Conservation (phyloP, 2,113 vertebrate species). For the Sarotherodon lohbergeri region DNA sequence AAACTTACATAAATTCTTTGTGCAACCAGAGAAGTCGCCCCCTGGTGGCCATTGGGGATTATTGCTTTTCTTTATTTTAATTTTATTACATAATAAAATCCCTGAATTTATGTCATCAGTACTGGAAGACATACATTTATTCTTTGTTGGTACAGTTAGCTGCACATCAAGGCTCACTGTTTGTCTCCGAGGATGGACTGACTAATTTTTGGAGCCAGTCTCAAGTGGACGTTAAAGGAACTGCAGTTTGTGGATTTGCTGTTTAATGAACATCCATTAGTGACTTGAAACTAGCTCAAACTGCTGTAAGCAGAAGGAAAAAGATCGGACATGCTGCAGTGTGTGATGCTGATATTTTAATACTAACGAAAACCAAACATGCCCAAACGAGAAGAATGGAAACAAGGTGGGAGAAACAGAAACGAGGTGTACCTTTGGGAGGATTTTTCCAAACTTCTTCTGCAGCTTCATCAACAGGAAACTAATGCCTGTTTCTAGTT, state of each 20-base stretch:
- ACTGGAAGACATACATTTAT: not conserved
- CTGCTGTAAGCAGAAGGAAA: rapidly evolving
- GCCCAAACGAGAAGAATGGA: not conserved
- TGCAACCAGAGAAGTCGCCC: not conserved
- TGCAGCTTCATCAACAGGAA: not conserved
- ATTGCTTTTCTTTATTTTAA: not conserved
- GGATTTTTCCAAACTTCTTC: not conserved
- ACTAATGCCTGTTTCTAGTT: not conserved
- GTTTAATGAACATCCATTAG: not conserved
- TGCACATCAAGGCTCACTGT: not conserved
- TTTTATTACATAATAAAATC: not conserved
- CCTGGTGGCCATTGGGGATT: not conserved
- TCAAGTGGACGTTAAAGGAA: not conserved
- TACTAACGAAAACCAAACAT: not conserved
- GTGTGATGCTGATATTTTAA: not conserved
- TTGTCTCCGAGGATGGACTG: not conserved
- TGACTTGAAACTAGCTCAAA: not conserved
- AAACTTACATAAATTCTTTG: not conserved
- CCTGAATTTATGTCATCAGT: not conserved
- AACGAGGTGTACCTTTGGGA: not conserved
- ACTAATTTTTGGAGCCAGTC: not conserved
- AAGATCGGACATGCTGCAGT: not conserved
- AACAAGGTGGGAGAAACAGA: not conserved
- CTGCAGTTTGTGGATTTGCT: not conserved
- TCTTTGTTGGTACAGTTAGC: not conserved